Evolutionary conservation across 2,797 vertebrate species (phyloP).

Genomic region (Melanitta fusca): DNA sequence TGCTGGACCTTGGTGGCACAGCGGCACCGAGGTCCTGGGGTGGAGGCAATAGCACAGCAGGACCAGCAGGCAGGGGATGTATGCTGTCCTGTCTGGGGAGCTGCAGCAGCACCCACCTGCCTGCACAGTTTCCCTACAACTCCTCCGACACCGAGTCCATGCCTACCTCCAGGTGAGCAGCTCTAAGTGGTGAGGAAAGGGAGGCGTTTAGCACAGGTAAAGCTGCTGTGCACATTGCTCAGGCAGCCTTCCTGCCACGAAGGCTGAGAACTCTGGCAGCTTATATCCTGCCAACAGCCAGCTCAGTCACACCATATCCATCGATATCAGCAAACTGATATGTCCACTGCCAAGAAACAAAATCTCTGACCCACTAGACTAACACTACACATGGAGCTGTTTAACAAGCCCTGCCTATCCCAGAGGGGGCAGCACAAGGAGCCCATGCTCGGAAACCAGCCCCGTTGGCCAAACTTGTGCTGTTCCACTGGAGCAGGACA

Average conservation of each 20-base stretch:
- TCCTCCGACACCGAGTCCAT: rapidly evolving
- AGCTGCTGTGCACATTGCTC: background rate
- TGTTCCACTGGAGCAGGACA: background rate
- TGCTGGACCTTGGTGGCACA: background rate
- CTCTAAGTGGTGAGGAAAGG: background rate
- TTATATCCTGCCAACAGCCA: background rate
- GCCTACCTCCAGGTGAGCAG: background rate
- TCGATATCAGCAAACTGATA: background rate
- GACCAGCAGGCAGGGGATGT: background rate
- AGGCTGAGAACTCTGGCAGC: background rate
- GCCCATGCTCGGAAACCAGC: background rate
- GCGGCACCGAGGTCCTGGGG: background rate
- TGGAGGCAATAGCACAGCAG: background rate
- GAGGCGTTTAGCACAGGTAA: background rate
- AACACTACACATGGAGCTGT: rapidly evolving
- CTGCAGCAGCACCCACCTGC: background rate
- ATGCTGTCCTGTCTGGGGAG: rapidly evolving
- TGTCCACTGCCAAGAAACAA: background rate
- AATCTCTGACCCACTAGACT: background rate
- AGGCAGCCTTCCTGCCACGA: background rate
- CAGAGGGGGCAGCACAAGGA: background rate
- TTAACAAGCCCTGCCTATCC: rapidly evolving
- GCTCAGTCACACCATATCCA: background rate
- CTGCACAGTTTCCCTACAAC: rapidly evolving
- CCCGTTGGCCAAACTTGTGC: background rate